These are phyloP conservation scores for Pseudocheirus occidentalis DNA, from an alignment of 2,797 vertebrate species.

Conservation along the genomic window DNA sequence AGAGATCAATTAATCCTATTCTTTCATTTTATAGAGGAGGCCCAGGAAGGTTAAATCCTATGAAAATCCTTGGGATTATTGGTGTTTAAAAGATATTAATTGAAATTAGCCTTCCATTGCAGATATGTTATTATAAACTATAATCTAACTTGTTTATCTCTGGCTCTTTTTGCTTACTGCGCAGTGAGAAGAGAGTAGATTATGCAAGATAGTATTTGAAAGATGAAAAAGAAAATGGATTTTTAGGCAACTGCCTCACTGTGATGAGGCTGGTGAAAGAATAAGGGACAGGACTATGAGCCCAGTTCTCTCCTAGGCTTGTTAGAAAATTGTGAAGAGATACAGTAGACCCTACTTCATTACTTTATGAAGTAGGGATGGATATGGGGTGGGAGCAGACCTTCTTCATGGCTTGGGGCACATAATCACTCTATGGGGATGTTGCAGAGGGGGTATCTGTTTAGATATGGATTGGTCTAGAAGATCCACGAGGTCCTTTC, in stretches of 20 bases:
- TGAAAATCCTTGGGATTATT: constrained; percentile 20
- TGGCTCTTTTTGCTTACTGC: constrained; percentile 24
- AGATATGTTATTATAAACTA: constrained; percentile 6
- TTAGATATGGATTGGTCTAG: neutral
- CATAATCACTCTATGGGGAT: neutral
- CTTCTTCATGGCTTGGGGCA: neutral
- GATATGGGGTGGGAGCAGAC: neutral
- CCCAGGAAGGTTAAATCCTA: constrained; percentile 33
- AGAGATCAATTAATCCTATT: constrained; percentile 22
- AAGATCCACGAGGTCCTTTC: neutral
- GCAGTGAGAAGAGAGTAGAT: constrained; percentile 10
- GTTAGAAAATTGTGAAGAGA: constrained; percentile 3
- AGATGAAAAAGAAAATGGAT: neutral
- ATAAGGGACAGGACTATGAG: constrained; percentile 32
- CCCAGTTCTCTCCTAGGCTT: neutral
- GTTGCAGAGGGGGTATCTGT: neutral
- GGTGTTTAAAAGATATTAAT: constrained; percentile 36
- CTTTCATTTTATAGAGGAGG: constrained; percentile 37
- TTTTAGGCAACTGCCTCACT: constrained; percentile 12
- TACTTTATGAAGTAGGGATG: constrained; percentile 15
- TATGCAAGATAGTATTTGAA: neutral
- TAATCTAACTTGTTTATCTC: neutral
- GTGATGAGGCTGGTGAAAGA: constrained; percentile 20
- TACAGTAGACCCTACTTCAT: constrained; percentile 3
- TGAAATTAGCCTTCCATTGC: constrained; percentile 38